These are phyloP conservation scores for Gymnoscopelus microlampas DNA, from an alignment of 2,797 vertebrate species.

Conservation along the genomic window DNA sequence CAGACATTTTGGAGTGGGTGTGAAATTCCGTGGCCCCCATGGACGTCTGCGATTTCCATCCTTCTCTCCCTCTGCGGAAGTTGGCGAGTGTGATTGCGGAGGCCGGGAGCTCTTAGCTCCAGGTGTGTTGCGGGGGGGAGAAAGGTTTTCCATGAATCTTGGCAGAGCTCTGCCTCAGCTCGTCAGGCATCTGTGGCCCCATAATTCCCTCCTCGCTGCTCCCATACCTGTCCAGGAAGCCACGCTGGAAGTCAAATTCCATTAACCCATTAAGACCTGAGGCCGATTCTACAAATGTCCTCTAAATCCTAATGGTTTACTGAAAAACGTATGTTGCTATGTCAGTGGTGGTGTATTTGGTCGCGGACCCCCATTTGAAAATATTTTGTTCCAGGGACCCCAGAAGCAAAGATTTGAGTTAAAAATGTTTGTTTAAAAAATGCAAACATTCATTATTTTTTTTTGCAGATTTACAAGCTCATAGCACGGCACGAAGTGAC, in stretches of 20 bases:
- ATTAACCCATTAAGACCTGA: conserved; percentile 71
- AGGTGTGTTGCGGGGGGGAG: conserved; percentile 55
- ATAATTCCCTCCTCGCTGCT: conserved; percentile 1
- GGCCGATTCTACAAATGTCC: too few species aligned
- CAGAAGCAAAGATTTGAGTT: too few species aligned
- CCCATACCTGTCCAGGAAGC: conserved; percentile 13
- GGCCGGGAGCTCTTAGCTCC: conserved; percentile 47
- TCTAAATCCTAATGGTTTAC: too few species aligned
- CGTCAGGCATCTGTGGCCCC: conserved; percentile 47
- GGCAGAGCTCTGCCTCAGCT: conserved; percentile 40
- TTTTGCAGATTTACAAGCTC: too few species aligned
- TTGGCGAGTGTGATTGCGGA: conserved; percentile 19
- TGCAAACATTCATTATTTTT: too few species aligned
- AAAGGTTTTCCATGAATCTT: conserved; percentile 35
- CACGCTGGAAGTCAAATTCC: conserved; percentile 67
- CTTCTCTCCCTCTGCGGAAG: conserved; percentile 23
- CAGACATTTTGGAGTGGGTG: conserved; percentile 38
- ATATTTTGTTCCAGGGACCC: too few species aligned
- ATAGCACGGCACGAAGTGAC: too few species aligned
- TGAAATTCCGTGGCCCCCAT: conserved; percentile 29
- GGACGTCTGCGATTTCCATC: conserved; percentile 3
- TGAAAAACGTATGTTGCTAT: too few species aligned
- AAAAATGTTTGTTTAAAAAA: too few species aligned
- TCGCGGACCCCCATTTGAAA: too few species aligned
- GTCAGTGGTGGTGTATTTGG: too few species aligned